phyloP scores from a whole-genome alignment of 2,113 vertebrate genomes.

The Chaetodon auriga region DNA sequence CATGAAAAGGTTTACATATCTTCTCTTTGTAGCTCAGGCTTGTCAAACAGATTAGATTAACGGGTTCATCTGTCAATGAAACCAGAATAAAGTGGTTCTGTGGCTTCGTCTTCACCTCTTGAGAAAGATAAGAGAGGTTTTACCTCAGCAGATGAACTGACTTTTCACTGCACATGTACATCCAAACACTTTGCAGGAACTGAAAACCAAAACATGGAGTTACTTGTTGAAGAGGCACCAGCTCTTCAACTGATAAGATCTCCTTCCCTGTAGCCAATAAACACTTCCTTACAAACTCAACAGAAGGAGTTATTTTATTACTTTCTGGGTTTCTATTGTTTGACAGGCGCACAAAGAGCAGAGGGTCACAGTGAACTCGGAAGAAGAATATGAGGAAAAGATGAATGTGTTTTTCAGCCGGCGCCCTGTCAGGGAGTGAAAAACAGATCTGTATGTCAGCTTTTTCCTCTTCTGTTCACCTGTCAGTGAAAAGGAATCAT shows the following conservation, averaged over 20 bases:
- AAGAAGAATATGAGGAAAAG: constrained; percentile 1
- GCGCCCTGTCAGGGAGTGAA: neutral
- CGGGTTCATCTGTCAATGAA: neutral
- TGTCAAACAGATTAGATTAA: neutral
- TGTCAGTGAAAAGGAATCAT: neutral
- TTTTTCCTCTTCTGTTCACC: neutral
- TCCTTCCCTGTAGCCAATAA: neutral
- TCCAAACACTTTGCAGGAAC: neutral
- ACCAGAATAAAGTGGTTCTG: neutral
- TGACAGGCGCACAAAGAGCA: neutral
- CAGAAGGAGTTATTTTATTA: neutral
- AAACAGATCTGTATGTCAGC: neutral
- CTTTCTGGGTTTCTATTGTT: neutral
- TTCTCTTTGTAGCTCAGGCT: neutral
- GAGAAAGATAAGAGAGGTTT: neutral
- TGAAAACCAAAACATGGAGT: too few relatives aligned
- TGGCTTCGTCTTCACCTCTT: neutral
- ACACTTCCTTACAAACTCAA: neutral
- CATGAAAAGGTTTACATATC: neutral
- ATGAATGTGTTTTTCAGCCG: neutral
- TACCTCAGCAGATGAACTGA: neutral
- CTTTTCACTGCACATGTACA: neutral
- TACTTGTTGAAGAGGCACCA: neutral
- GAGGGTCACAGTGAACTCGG: constrained; percentile 46
- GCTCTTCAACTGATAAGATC: neutral